Conservation (phyloP, 1,140 invertebrate genomes). For the Fragariocoptes setiger region DNA sequence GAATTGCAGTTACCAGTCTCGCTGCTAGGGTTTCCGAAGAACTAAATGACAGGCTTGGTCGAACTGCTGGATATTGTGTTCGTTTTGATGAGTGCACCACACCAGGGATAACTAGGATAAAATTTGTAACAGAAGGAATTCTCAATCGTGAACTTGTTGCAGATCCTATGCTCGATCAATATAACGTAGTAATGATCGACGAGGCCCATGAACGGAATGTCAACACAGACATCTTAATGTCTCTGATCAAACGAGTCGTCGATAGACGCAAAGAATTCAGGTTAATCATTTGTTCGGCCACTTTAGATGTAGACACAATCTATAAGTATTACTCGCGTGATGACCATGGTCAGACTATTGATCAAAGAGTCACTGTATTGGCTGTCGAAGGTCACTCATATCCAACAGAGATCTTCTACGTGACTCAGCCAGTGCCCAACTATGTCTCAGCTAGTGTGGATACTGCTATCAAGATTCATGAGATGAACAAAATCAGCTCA, state of each 20-base stretch:
- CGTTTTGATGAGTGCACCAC: slow-evolving; percentile 48
- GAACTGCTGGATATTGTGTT: slow-evolving; percentile 66
- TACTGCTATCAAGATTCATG: slow-evolving; percentile 59
- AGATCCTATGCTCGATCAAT: slow-evolving; percentile 60
- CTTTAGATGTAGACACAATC: slow-evolving; percentile 59
- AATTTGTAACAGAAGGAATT: slow-evolving; percentile 89
- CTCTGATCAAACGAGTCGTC: slow-evolving; percentile 63
- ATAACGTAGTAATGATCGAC: slow-evolving; percentile 67
- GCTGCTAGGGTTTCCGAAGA: slow-evolving; percentile 69
- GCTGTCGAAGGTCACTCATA: slow-evolving; percentile 58
- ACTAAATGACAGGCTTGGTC: slow-evolving; percentile 35
- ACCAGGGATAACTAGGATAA: slow-evolving; percentile 37
- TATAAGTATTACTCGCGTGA: slow-evolving; percentile 47
- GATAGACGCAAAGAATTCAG: slow-evolving; percentile 50
- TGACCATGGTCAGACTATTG: slow-evolving; percentile 10
- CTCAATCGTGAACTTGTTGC: slow-evolving; percentile 70
- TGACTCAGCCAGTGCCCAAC: slow-evolving; percentile 50
- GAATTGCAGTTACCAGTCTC: slow-evolving; percentile 59
- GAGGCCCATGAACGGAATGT: slow-evolving; percentile 82
- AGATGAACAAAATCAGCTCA: slow-evolving; percentile 27
- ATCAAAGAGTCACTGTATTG: slow-evolving; percentile 43
- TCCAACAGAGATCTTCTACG: slow-evolving; percentile 57
- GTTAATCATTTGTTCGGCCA: slow-evolving; percentile 71
- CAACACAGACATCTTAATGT: slow-evolving; percentile 72
- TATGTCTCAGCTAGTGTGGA: slow-evolving; percentile 61